Evolutionary conservation across 2,888 invertebrate genomes (phyloP), one percentile per base, ranked within the genome.

Genomic region (Megaustenia siamemsis): DNA sequence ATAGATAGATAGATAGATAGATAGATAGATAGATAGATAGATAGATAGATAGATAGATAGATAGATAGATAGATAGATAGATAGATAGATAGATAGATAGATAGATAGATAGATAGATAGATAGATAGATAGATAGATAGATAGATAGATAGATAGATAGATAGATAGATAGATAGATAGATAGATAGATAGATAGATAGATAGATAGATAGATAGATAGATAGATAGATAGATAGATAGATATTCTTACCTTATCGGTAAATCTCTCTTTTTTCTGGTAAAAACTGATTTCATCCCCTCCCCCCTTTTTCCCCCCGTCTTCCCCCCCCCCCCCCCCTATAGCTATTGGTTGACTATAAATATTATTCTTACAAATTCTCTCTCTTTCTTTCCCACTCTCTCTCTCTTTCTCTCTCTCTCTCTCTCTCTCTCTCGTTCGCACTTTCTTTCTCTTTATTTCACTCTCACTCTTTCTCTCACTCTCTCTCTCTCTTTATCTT

Each of bases 241-340:
- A 53, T 28, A 28, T 66, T 21, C 18, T 56, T 28, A 45, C 2
- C 28, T 32, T 49, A 35, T 49, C 12, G n/a, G n/a, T n/a, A n/a
- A n/a, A n/a, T n/a, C n/a, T n/a, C n/a, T n/a, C n/a, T n/a, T n/a
- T n/a, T n/a, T n/a, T n/a, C n/a, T n/a, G n/a, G n/a, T n/a, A n/a
- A n/a, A n/a, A n/a, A n/a, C n/a, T n/a, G n/a, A n/a, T n/a, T n/a
- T n/a, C n/a, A n/a, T n/a, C n/a, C n/a, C n/a, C n/a, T n/a, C n/a
- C n/a, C n/a, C n/a, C n/a, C n/a, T n/a, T n/a, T n/a, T n/a, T n/a
- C n/a, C n/a, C n/a, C n/a, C n/a, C n/a, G n/a, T n/a, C n/a, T n/a
- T n/a, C 49, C 75, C 49, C 75, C 49, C 75, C 75, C 75, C 35
- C 75, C 43, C 18, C 38, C 77, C 35, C 28, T 15, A 10, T 28